Conservation (phyloP, 2,888 invertebrate species). For the Tubulanus polymorphus region DNA sequence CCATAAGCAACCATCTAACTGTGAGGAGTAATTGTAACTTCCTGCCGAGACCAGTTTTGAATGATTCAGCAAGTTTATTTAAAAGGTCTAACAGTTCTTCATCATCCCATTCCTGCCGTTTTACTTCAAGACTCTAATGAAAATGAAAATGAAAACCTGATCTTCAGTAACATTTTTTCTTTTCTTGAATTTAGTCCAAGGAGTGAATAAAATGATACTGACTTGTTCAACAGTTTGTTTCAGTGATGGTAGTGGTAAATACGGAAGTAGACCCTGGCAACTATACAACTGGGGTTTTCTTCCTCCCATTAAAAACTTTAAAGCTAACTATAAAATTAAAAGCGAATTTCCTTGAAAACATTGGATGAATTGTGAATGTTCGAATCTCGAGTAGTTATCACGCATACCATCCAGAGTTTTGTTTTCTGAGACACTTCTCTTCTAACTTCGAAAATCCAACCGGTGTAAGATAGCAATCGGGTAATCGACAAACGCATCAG, state of each 20-base stretch:
- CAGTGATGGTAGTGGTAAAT: slow-evolving; percentile 83
- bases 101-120: no score
- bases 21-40: slow-evolving; percentile 93
- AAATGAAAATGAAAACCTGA: no score
- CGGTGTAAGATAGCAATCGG: slow-evolving; percentile 85
- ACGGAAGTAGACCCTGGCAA: slow-evolving; percentile 93
- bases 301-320: slow-evolving; percentile 80
- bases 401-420: slow-evolving; percentile 72
- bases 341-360: no score
- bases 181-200: no score
- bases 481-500: slow-evolving; percentile 83
- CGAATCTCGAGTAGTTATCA: no score
- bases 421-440: slow-evolving; percentile 72
- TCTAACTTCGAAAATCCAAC: slow-evolving; percentile 96
- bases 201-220: no score
- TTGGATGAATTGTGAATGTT: no score
- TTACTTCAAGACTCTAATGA: no score
- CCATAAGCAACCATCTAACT: no score
- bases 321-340: slow-evolving; percentile 53
- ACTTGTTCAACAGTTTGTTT: slow-evolving; percentile 84
- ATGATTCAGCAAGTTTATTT: slow-evolving; percentile 78
- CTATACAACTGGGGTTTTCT: slow-evolving; percentile 77
- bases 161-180: no score
- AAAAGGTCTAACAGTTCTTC: no score
- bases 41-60: slow-evolving; percentile 79